These are phyloP conservation scores for Podotricha telesiphe DNA, from an alignment of 2,888 invertebrate genomes.

Conservation along the genomic window DNA sequence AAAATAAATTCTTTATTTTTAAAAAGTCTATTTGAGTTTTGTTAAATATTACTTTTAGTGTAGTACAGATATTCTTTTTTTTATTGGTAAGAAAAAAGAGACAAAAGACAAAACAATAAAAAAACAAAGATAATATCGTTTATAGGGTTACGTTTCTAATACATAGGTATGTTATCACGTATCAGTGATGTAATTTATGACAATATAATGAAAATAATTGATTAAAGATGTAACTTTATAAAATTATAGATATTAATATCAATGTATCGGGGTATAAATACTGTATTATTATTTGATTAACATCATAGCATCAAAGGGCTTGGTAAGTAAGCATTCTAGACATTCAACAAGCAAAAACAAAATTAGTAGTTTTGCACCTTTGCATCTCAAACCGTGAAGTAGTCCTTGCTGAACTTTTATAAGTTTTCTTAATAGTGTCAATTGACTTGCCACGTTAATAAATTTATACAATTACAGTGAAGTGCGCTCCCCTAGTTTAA, in stretches of 20 bases:
- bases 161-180: background rate
- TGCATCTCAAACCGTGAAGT: too few species aligned
- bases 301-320: constrained; percentile 31
- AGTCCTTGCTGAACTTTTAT: background rate
- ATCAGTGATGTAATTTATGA: background rate
- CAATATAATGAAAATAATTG: constrained; percentile 1
- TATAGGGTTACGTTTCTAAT: background rate
- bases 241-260: constrained; percentile 1
- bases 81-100: too few species aligned
- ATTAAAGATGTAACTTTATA: background rate
- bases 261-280: constrained; percentile 31
- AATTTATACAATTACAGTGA: too few species aligned
- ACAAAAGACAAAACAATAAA: background rate
- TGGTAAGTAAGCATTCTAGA: constrained; percentile 37
- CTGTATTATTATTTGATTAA: constrained; percentile 5
- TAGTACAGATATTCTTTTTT: too few species aligned
- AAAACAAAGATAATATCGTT: background rate
- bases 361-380: too few species aligned
- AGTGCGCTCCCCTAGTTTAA: too few species aligned
- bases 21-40: too few species aligned
- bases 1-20: too few species aligned
- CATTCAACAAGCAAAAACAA: too few species aligned
- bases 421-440: too few species aligned
- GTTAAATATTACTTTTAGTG: too few species aligned
- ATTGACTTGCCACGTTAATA: too few species aligned